phyloP scores from a whole-genome alignment of 2,797 vertebrate species.

The Arvicola amphibius region DNA sequence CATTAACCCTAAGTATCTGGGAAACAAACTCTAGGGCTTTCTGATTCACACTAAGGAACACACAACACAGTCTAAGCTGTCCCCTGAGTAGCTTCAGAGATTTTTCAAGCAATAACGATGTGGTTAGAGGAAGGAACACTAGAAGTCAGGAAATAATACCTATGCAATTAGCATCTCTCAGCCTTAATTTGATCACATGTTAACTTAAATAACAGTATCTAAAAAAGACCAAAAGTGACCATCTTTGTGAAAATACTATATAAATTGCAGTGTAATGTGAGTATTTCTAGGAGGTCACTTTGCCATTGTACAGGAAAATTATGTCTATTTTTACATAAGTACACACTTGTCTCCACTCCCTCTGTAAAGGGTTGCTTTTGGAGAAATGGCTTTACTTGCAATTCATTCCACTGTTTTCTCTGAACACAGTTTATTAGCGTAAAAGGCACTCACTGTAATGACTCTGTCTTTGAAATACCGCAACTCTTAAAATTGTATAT shows the following conservation, averaged over 20 bases:
- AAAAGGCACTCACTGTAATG: background rate
- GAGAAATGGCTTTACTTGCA: slow-evolving; percentile 24
- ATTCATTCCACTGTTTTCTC: slow-evolving; percentile 38
- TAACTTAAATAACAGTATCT: slow-evolving; percentile 25
- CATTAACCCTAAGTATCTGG: background rate
- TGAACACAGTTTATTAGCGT: slow-evolving; percentile 1
- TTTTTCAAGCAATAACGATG: background rate
- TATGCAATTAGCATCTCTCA: background rate
- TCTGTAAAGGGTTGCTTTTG: slow-evolving; percentile 15
- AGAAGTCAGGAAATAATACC: background rate
- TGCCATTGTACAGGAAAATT: background rate
- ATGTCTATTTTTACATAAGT: slow-evolving; percentile 45
- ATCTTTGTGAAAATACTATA: slow-evolving; percentile 16
- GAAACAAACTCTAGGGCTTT: slow-evolving; percentile 26
- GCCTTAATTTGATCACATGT: slow-evolving; percentile 10
- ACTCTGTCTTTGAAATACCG: slow-evolving; percentile 23
- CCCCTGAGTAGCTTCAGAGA: slow-evolving; percentile 6
- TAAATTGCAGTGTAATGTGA: slow-evolving; percentile 10
- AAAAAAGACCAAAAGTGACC: slow-evolving; percentile 22
- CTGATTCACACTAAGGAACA: background rate
- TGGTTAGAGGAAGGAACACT: background rate
- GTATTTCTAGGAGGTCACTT: slow-evolving; percentile 17
- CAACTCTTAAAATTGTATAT: slow-evolving; percentile 29
- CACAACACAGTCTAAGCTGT: background rate
- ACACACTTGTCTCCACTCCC: slow-evolving; percentile 17